Percentiles rank a stretch among this genome's conserved stretches.
Conservation (phyloP, 2,113 vertebrate genomes). For the Spea bombifrons region DNA sequence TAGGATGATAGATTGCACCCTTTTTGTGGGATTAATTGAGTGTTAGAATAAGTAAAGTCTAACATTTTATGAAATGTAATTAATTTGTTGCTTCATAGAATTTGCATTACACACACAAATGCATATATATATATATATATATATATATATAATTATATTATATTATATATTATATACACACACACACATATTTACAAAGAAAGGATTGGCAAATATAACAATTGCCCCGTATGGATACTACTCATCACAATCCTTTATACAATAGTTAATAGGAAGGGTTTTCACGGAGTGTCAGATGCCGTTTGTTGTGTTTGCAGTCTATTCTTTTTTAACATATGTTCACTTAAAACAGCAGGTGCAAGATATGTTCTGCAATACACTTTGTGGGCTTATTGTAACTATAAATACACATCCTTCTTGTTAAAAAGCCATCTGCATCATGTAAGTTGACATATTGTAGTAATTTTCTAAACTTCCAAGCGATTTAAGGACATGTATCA, state of each 20-base stretch:
- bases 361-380: not conserved
- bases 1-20: too few species aligned
- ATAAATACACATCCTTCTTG: not conserved
- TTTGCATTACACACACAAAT: not conserved
- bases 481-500: too few species aligned
- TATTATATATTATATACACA: too few species aligned
- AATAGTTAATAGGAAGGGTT: not conserved
- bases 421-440: constrained; percentile 22
- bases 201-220: not conserved
- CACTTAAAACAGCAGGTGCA: constrained; percentile 32
- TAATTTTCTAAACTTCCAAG: too few species aligned
- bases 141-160: too few species aligned
- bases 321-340: constrained; percentile 1
- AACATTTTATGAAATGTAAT: not conserved
- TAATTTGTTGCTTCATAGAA: not conserved
- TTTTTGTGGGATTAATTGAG: too few species aligned
- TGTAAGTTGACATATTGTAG: not conserved
- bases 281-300: not conserved
- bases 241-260: not conserved
- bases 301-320: constrained; percentile 7
- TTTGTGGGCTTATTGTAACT: not conserved
- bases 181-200: not conserved
- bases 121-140: too few species aligned
- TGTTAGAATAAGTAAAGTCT: too few species aligned
- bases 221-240: constrained; percentile 12